These are phyloP conservation scores for Phalloptychus januarius DNA, from an alignment of 2,797 vertebrate genomes.

Conservation along the genomic window DNA sequence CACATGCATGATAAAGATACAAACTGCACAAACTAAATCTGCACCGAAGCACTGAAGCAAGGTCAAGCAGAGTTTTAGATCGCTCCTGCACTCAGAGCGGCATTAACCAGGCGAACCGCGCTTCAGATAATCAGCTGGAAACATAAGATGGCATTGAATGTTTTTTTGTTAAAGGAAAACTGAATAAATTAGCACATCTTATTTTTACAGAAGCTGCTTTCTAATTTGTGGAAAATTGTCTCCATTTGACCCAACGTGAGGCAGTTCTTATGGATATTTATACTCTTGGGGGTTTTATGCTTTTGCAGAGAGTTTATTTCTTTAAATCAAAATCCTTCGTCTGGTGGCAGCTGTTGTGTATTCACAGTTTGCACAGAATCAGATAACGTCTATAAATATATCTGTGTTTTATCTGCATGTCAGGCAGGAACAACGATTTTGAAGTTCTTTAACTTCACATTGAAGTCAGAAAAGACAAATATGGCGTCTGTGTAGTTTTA, in stretches of 20 bases:
- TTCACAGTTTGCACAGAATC: not conserved
- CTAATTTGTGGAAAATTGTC: not conserved
- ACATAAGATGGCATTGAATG: not conserved
- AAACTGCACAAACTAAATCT: not conserved
- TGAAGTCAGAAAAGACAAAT: not conserved
- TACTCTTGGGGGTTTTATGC: not conserved
- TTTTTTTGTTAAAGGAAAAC: not conserved
- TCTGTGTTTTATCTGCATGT: not conserved
- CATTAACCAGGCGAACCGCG: constrained; percentile 16
- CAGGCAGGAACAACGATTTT: not conserved
- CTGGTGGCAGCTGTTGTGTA: not conserved
- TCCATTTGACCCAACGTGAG: not conserved
- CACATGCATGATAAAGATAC: not conserved
- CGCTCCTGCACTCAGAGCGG: constrained; percentile 9
- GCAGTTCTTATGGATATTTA: not conserved
- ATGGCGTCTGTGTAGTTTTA: not conserved
- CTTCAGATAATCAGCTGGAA: not conserved
- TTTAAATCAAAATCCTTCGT: not conserved
- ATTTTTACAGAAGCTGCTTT: not conserved
- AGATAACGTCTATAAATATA: not conserved
- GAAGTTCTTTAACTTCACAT: not conserved
- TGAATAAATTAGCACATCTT: not conserved
- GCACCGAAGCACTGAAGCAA: constrained; percentile 14
- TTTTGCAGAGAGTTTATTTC: not conserved
- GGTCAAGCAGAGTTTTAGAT: constrained; percentile 22